These are phyloP conservation scores for Pelusios castaneus DNA, from an alignment of 2,113 vertebrate genomes.

Conservation along the genomic window DNA sequence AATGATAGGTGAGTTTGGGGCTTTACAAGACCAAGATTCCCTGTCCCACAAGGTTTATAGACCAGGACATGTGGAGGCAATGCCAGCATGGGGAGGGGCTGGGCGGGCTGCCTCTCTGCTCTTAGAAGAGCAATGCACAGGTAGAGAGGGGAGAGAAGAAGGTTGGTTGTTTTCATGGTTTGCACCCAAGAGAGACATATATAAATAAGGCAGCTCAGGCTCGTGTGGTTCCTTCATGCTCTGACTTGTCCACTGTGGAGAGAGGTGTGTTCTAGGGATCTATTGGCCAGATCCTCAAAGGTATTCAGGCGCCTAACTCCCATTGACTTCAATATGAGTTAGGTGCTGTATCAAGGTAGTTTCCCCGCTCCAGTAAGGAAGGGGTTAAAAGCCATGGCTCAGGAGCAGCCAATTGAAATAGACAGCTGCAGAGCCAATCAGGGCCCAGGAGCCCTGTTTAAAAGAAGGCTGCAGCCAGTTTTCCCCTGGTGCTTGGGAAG, in stretches of 20 bases:
- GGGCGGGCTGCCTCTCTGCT: background rate
- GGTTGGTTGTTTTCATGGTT: background rate
- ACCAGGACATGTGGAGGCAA: background rate
- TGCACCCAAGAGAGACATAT: background rate
- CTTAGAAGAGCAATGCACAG: background rate
- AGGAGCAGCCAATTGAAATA: no score
- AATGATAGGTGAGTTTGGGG: background rate
- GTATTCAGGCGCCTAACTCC: no score
- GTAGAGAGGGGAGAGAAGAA: background rate
- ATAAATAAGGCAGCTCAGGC: background rate
- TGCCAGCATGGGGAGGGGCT: background rate
- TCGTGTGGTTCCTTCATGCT: background rate
- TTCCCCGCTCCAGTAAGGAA: no score
- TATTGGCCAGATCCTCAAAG: no score
- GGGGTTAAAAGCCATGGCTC: no score
- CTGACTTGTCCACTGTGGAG: background rate
- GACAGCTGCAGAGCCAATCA: no score
- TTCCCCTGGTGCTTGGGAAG: no score
- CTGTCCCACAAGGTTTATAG: background rate
- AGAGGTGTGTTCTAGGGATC: background rate
- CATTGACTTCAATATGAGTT: no score
- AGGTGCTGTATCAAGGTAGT: no score
- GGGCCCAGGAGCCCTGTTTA: no score
- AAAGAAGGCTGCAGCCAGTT: no score
- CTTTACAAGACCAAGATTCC: constrained; percentile 8